Evolutionary conservation across 2,113 vertebrate species (phyloP).

Genomic region (Cebus imitator): DNA sequence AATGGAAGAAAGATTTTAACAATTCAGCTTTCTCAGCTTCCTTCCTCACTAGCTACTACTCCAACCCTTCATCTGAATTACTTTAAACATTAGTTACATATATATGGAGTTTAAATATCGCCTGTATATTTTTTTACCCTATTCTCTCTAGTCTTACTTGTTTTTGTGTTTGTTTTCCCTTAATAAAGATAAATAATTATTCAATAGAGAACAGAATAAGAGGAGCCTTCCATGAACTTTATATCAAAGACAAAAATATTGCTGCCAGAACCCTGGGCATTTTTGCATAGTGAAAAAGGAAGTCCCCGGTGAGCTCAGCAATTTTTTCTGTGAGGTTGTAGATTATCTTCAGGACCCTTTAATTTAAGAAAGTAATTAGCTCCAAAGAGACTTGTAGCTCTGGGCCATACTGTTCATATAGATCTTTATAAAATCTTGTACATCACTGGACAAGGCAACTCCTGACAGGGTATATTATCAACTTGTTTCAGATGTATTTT

Average conservation of each 20-base stretch:
- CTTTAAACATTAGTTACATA: neutral
- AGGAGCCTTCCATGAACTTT: neutral
- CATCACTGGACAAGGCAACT: neutral
- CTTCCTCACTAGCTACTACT: neutral
- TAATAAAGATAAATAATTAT: slow-evolving; percentile 28
- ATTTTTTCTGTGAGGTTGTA: neutral
- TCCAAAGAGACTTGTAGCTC: slow-evolving; percentile 55
- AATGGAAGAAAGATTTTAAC: neutral
- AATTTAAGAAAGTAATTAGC: slow-evolving; percentile 60
- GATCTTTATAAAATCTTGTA: neutral
- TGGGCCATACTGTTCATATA: neutral
- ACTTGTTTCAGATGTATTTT: neutral
- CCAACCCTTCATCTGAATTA: neutral
- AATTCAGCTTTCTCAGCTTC: neutral
- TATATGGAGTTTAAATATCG: neutral
- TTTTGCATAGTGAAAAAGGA: neutral
- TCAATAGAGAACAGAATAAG: neutral
- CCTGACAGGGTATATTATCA: neutral
- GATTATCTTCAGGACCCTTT: neutral
- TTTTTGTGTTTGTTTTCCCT: neutral
- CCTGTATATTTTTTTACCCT: neutral
- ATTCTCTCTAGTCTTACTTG: neutral
- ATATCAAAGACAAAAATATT: slow-evolving; percentile 5
- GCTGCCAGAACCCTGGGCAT: neutral
- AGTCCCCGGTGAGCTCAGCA: neutral